A percentile compares a stretch with the other conserved stretches of the same genome.
phyloP scores from a whole-genome alignment of 2,888 invertebrate species.

The Xiphydria camelus region DNA sequence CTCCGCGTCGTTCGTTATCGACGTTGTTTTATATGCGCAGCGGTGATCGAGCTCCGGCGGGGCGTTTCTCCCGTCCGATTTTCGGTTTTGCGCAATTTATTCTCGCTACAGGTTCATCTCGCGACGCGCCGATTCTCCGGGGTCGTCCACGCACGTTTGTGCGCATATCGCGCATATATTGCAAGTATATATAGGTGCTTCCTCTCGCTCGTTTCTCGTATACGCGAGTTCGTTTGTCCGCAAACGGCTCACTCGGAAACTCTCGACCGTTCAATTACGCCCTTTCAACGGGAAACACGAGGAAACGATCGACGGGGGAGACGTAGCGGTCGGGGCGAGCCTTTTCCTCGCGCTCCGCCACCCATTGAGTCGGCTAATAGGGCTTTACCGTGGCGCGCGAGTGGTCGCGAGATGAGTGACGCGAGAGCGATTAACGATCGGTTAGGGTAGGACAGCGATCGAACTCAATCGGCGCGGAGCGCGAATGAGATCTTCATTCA shows the following conservation, averaged over 20 bases:
- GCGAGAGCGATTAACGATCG: constrained; percentile 40
- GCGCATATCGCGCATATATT: too few relatives aligned
- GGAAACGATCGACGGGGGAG: constrained; percentile 20
- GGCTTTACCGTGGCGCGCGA: constrained; percentile 33
- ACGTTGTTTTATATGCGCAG: too few relatives aligned
- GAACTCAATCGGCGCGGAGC: constrained; percentile 16
- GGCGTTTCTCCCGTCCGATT: too few relatives aligned
- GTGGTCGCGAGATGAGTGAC: constrained; percentile 46
- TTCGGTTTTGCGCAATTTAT: too few relatives aligned
- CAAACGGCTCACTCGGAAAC: neutral
- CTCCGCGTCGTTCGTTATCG: constrained; percentile 1
- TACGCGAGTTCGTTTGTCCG: neutral
- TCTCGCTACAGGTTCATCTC: too few relatives aligned
- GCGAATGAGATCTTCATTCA: too few relatives aligned
- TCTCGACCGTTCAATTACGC: constrained; percentile 22
- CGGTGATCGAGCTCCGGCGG: too few relatives aligned
- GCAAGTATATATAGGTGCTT: too few relatives aligned
- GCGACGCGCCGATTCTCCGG: too few relatives aligned
- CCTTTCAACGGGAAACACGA: constrained; percentile 17
- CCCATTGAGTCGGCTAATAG: constrained; percentile 35
- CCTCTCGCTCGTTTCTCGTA: too few relatives aligned
- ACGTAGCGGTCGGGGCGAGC: constrained; percentile 5
- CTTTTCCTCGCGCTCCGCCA: constrained; percentile 21
- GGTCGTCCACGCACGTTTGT: too few relatives aligned
- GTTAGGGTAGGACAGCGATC: constrained; percentile 29